phyloP scores from a whole-genome alignment of 1,140 invertebrate genomes.

The Aethina tumida region DNA sequence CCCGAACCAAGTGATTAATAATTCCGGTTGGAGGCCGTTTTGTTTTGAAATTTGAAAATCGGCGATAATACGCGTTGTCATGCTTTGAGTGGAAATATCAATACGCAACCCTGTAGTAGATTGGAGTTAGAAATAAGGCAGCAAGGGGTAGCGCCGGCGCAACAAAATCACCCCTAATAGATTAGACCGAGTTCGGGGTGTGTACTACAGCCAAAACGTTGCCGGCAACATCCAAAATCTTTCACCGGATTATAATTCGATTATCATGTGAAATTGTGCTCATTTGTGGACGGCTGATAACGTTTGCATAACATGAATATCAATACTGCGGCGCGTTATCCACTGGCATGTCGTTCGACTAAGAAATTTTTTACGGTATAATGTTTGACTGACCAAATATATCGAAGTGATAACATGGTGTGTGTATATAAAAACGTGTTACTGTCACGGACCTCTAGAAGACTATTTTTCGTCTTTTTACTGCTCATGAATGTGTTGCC shows the following conservation, averaged over 20 bases:
- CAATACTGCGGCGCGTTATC: neutral
- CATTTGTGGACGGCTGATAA: neutral
- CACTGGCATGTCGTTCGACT: neutral
- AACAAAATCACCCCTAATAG: slow-evolving; percentile 7
- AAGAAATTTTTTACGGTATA: neutral
- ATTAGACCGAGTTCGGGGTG: slow-evolving; percentile 26
- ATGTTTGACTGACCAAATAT: no score
- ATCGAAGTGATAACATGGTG: slow-evolving; percentile 19
- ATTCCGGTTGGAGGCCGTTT: no score
- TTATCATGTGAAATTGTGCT: slow-evolving; percentile 16
- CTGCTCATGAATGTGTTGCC: slow-evolving; percentile 25
- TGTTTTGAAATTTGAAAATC: no score
- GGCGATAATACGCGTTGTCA: no score
- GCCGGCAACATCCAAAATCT: slow-evolving; percentile 16
- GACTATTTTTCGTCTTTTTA: slow-evolving; percentile 19
- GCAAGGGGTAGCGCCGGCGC: slow-evolving; percentile 7
- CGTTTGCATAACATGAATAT: slow-evolving; percentile 1
- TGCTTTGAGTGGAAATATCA: no score
- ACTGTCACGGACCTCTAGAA: slow-evolving; percentile 12
- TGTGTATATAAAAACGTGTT: slow-evolving; percentile 13
- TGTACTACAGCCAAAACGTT: slow-evolving; percentile 27
- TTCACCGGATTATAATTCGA: slow-evolving; percentile 15
- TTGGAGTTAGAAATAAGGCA: slow-evolving; percentile 9
- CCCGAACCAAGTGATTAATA: no score
- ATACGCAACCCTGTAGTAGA: slow-evolving; percentile 12